Evolutionary conservation across 2,888 invertebrate genomes (phyloP).

Genomic region (Drosophila formosana): DNA sequence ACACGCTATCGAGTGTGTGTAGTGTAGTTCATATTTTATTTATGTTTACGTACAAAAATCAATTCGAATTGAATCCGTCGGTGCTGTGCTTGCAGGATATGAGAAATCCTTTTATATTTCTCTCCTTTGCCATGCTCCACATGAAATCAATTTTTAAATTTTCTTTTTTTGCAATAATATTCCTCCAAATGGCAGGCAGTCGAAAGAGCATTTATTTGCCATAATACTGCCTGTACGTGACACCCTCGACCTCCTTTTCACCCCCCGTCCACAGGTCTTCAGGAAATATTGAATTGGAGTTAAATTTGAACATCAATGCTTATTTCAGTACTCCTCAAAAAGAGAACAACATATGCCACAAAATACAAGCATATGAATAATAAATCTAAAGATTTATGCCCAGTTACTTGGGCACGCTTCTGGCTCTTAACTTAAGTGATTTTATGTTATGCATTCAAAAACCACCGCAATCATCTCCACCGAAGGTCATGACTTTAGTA

Average conservation of each 20-base stretch:
- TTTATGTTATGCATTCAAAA: constrained; percentile 59
- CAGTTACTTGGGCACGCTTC: constrained; percentile 33
- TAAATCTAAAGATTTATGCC: constrained; percentile 78
- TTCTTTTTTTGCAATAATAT: constrained; percentile 64
- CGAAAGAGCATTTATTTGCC: constrained; percentile 81
- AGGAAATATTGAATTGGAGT: constrained; percentile 64
- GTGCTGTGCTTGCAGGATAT: constrained; percentile 37
- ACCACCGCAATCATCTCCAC: constrained; percentile 28
- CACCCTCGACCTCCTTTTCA: constrained; percentile 4
- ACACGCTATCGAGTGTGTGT: constrained; percentile 34
- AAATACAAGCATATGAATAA: constrained; percentile 73
- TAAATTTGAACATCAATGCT: constrained; percentile 50
- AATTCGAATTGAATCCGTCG: constrained; percentile 69
- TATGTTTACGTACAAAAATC: constrained; percentile 80
- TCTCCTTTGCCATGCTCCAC: constrained; percentile 48
- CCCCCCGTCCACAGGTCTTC: constrained; percentile 4
- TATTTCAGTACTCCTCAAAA: constrained; percentile 16
- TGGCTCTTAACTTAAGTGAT: constrained; percentile 78
- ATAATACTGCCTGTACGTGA: constrained; percentile 78
- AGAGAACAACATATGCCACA: constrained; percentile 17
- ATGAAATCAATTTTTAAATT: constrained; percentile 81
- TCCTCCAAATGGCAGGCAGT: constrained; percentile 39
- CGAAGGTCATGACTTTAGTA: constrained; percentile 23
- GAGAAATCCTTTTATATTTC: constrained; percentile 73
- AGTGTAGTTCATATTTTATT: constrained; percentile 75